Conservation (phyloP, 2,113 vertebrate species). For the Galeopterus variegatus region DNA sequence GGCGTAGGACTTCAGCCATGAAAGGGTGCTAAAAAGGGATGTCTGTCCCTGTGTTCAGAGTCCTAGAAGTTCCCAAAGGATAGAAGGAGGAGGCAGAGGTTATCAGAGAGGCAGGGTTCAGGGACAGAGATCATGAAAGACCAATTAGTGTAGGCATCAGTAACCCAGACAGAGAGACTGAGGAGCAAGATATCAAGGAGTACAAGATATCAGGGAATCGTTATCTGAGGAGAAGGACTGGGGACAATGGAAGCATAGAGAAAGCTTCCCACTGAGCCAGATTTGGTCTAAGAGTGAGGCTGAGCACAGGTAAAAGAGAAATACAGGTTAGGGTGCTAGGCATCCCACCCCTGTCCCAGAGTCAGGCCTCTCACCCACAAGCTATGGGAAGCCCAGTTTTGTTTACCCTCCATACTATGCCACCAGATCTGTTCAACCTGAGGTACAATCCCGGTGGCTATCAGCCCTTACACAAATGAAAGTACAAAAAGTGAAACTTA, state of each 20-base stretch:
- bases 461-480: slow-evolving; percentile 47
- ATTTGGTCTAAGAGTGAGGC: background rate
- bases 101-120: background rate
- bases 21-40: background rate
- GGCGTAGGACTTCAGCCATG: background rate
- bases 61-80: background rate
- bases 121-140: background rate
- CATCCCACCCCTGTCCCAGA: background rate
- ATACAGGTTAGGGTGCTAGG: background rate
- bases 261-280: background rate
- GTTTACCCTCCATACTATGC: background rate
- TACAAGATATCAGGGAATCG: background rate
- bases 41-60: background rate
- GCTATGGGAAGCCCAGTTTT: slow-evolving; percentile 6
- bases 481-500: slow-evolving; percentile 85
- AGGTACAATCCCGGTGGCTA: background rate
- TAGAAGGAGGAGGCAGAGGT: background rate
- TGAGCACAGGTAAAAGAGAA: background rate
- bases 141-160: background rate
- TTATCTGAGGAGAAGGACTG: background rate
- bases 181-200: background rate
- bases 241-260: background rate
- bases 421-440: background rate
- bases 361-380: background rate
- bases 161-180: background rate